These are phyloP conservation scores for Brotula barbata DNA, from an alignment of 2,797 vertebrate genomes.

Conservation along the genomic window DNA sequence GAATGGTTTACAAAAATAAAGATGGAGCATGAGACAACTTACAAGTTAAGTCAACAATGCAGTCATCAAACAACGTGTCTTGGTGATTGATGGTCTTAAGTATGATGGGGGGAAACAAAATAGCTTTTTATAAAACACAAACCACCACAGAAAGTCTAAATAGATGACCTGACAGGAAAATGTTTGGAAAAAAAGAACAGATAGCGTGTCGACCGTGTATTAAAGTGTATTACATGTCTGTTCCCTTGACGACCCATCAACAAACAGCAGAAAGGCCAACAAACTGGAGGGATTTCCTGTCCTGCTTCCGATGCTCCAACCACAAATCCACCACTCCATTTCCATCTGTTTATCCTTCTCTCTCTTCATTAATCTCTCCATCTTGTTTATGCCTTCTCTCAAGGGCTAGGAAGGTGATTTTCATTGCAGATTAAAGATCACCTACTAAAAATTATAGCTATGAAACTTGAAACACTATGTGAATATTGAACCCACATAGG, in stretches of 20 bases:
- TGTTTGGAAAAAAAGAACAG: conserved; percentile 13
- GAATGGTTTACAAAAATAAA: conserved; percentile 26
- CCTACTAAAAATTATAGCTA: background rate
- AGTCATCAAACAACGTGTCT: conserved; percentile 25
- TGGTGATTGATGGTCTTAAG: conserved; percentile 30
- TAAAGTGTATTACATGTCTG: conserved; percentile 43
- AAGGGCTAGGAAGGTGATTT: conserved; percentile 9
- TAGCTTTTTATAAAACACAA: conserved; percentile 24
- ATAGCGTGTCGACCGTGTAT: conserved; percentile 33
- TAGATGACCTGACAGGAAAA: conserved; percentile 27
- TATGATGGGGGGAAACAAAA: conserved; percentile 14
- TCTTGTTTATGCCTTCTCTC: conserved; percentile 11
- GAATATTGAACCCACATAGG: too few relatives aligned
- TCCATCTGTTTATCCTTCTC: conserved; percentile 46
- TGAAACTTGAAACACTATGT: conserved; percentile 4
- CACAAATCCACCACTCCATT: conserved; percentile 1
- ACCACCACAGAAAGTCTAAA: conserved; percentile 31
- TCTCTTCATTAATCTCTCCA: conserved; percentile 18
- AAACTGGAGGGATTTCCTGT: conserved; percentile 64
- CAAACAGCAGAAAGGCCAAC: conserved; percentile 71
- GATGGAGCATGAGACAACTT: conserved; percentile 13
- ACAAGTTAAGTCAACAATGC: conserved; percentile 15
- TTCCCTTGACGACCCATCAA: conserved; percentile 73
- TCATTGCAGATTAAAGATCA: conserved; percentile 14
- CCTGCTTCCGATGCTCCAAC: conserved; percentile 30